Conservation (phyloP, 1,140 invertebrate species). For the Nebria ingens region DNA sequence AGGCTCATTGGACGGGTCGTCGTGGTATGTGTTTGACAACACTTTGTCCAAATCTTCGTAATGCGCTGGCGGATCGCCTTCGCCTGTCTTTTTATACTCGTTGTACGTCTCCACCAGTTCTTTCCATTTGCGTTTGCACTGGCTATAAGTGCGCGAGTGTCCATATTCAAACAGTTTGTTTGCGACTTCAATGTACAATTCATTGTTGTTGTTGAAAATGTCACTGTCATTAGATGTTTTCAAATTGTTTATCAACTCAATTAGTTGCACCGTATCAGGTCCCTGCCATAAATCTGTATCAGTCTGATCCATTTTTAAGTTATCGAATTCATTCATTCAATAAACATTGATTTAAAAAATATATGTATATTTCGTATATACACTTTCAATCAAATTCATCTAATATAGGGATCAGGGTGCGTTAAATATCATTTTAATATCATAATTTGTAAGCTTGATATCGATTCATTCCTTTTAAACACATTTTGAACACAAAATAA, state of each 20-base stretch:
- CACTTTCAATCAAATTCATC: too few species aligned
- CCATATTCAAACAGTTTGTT: slow-evolving; percentile 1
- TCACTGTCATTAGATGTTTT: neutral
- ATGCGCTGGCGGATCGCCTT: neutral
- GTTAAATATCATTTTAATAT: too few species aligned
- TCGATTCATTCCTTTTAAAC: too few species aligned
- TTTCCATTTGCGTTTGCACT: slow-evolving; percentile 1
- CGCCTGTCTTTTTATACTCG: neutral
- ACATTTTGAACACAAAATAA: too few species aligned
- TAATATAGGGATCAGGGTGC: too few species aligned
- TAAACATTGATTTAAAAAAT: too few species aligned
- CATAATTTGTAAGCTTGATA: too few species aligned
- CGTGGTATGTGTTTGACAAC: neutral
- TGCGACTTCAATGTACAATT: neutral
- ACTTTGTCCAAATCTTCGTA: neutral
- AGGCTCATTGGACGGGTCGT: neutral
- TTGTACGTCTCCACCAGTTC: neutral
- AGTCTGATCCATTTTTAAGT: neutral
- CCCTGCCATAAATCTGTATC: neutral
- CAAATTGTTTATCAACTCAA: neutral
- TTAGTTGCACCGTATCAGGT: neutral
- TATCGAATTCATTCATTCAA: too few species aligned
- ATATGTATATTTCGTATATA: too few species aligned
- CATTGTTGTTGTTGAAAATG: neutral
- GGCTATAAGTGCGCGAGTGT: neutral